phyloP scores from a whole-genome alignment of 2,113 vertebrate species.

The Prionailurus viverrinus region DNA sequence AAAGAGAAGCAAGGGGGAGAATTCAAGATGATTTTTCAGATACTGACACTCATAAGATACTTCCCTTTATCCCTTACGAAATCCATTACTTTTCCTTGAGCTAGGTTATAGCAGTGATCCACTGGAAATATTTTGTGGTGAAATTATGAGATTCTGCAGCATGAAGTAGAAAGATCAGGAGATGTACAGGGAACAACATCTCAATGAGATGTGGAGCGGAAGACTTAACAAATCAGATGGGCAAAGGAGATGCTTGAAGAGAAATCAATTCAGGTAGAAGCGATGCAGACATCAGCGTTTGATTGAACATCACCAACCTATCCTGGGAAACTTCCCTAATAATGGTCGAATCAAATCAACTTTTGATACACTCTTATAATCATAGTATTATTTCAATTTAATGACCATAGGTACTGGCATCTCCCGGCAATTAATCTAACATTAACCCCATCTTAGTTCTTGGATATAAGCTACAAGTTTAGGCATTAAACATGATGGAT shows the following conservation, averaged over 20 bases:
- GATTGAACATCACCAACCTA: slow-evolving; percentile 76
- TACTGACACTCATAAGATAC: neutral
- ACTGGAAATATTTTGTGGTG: slow-evolving; percentile 83
- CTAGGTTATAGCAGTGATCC: slow-evolving; percentile 76
- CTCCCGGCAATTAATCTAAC: slow-evolving; percentile 62
- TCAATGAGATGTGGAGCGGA: slow-evolving; percentile 76
- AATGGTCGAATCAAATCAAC: slow-evolving; percentile 70
- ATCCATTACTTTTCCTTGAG: slow-evolving; percentile 80
- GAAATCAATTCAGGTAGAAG: slow-evolving; percentile 86
- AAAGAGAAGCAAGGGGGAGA: neutral
- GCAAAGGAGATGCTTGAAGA: slow-evolving; percentile 82
- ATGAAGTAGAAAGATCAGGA: slow-evolving; percentile 72
- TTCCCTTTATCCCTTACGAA: neutral
- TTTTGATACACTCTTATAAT: slow-evolving; percentile 73
- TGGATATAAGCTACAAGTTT: neutral
- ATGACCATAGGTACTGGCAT: slow-evolving; percentile 60
- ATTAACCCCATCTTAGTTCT: slow-evolving; percentile 14
- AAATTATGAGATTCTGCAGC: slow-evolving; percentile 80
- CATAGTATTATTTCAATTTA: slow-evolving; percentile 75
- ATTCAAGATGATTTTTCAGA: slow-evolving; percentile 34
- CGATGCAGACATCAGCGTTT: slow-evolving; percentile 81
- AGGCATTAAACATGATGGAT: neutral
- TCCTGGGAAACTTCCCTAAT: slow-evolving; percentile 74
- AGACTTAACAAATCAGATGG: slow-evolving; percentile 87
- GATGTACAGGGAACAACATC: slow-evolving; percentile 41